Evolutionary conservation across 53 echinoderm and acorn worm species (phyloP).

Genomic region (Luidia sarsii): DNA sequence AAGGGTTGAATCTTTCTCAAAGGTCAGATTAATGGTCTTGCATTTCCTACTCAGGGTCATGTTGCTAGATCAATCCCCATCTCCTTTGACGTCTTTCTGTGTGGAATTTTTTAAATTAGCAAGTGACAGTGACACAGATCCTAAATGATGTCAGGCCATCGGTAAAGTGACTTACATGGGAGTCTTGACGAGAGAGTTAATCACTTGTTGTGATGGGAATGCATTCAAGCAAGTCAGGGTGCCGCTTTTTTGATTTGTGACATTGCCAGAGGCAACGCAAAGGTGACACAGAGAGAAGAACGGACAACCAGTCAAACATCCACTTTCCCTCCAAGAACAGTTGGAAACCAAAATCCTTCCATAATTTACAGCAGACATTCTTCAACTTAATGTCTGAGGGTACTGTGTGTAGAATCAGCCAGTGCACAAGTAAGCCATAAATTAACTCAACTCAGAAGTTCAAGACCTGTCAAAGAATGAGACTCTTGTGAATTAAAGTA

Average conservation of each 20-base stretch:
- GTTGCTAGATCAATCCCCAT: too few species aligned
- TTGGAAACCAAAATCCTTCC: too few species aligned
- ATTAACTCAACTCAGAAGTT: slow-evolving; percentile 17
- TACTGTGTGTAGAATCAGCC: not conserved
- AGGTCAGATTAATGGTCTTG: too few species aligned
- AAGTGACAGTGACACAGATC: not conserved
- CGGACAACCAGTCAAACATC: not conserved
- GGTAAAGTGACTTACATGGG: too few species aligned
- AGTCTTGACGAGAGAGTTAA: too few species aligned
- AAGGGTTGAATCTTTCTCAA: too few species aligned
- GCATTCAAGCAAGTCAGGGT: too few species aligned
- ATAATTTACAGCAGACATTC: slow-evolving; percentile 9
- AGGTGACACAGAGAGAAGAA: not conserved
- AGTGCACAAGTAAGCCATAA: not conserved
- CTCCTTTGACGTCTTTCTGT: too few species aligned
- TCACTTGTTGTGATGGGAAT: too few species aligned
- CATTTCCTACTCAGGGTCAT: too few species aligned
- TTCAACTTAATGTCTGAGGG: not conserved
- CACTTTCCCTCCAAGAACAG: too few species aligned
- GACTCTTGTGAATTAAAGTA: slow-evolving; percentile 31
- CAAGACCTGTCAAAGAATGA: slow-evolving; percentile 23
- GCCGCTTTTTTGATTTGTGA: too few species aligned
- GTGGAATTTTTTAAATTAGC: not conserved
- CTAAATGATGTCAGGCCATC: not conserved
- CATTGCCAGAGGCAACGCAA: not conserved